Evolutionary conservation across 2,797 vertebrate genomes (phyloP), one percentile per base, ranked within the genome.

Genomic region (Paramormyrops hopkinsi): DNA sequence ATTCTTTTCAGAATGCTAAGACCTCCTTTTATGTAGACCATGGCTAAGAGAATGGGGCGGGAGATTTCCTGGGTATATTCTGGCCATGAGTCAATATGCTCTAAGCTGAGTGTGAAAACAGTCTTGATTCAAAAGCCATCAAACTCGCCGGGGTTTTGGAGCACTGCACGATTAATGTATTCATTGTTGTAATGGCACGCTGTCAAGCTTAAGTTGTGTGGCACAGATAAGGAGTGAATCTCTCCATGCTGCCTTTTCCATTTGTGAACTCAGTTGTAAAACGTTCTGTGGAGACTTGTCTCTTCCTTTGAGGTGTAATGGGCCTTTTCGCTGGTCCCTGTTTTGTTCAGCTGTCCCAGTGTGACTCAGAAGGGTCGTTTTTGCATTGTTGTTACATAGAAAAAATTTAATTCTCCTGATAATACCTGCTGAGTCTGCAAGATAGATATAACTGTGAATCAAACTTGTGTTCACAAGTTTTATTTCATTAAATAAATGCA

Each of bases 101-200:
- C 29, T 53, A 86, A 50, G 46, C 83, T 14, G 44, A 85, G 83
- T 53, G 84, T 86, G 84, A 53, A 86, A 86, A 86, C 48, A 86
- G 33, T 41, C 46, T 12, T 14, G 50, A 54, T 86, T 86, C 51
- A 86, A 33, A 86, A 86, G 29, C 14, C 51, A 56, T 54, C 17
- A 56, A 51, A 29, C 6, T 86, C 12, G 7, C 12, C 6, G 0
- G 50, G 44, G 82, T n/a, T 79, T 44, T 22, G 46, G 44, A 46
- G 41, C 8, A 0, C 14, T 17, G 82, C 41, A 50, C 1, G 9
- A 84, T 84, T 22, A 84, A 84, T 86, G 14, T 33, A 48, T 51
- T 85, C 50, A 29, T 33, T 54, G 29, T 86, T 22, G 41, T 84
- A 12, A 84, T 25, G 19, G 85, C 48, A 56, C 0, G 0, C 50